Conservation (phyloP, 2,888 invertebrate genomes). For the Actias luna region DNA sequence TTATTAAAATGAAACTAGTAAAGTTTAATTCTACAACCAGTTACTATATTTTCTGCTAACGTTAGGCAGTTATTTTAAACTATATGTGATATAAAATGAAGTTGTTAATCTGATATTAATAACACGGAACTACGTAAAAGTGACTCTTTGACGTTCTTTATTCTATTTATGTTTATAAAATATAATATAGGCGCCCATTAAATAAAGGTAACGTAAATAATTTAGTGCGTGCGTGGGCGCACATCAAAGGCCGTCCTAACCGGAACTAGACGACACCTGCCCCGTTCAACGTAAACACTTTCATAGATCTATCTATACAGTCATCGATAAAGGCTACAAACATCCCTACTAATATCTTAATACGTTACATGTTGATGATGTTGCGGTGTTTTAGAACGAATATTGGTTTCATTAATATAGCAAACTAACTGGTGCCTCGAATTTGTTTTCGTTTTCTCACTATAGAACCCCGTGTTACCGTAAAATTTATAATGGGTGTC, state of each 20-base stretch:
- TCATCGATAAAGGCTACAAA: background rate
- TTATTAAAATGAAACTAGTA: too few relatives aligned
- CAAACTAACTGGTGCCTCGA: too few relatives aligned
- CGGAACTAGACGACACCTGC: slow-evolving; percentile 56
- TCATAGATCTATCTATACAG: background rate
- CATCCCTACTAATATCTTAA: background rate
- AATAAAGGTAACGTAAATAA: slow-evolving; percentile 32
- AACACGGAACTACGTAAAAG: slow-evolving; percentile 7
- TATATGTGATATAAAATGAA: background rate
- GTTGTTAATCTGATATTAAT: background rate
- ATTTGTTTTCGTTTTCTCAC: too few relatives aligned
- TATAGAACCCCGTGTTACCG: too few relatives aligned
- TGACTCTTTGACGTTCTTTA: background rate
- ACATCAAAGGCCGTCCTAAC: slow-evolving; percentile 38
- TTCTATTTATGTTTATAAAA: slow-evolving; percentile 32
- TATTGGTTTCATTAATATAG: too few relatives aligned
- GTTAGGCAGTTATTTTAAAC: background rate
- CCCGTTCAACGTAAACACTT: slow-evolving; percentile 22
- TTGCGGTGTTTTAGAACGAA: background rate
- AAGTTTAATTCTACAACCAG: too few relatives aligned
- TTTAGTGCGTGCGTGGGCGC: slow-evolving; percentile 34
- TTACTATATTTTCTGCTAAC: too few relatives aligned
- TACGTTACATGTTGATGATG: background rate
- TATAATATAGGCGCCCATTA: slow-evolving; percentile 37
- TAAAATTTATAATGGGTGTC: too few relatives aligned